Conservation (phyloP, 2,113 vertebrate genomes). For the Circaetus gallicus region DNA sequence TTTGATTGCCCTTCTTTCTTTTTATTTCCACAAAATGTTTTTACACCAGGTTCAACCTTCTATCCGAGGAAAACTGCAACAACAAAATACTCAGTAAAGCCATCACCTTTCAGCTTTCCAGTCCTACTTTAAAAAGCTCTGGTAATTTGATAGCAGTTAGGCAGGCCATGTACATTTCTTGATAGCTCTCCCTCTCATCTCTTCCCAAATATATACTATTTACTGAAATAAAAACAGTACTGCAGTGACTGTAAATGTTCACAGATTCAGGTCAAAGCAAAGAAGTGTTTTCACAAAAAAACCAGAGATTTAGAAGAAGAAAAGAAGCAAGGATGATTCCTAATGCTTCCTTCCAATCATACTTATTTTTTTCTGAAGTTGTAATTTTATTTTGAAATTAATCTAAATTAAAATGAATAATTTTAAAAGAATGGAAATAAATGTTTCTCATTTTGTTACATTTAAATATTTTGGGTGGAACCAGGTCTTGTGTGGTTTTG, state of each 20-base stretch:
- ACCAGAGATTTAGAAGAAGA: neutral
- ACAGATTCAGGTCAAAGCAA: neutral
- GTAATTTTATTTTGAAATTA: neutral
- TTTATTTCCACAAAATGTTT: neutral
- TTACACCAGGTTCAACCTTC: neutral
- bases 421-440: neutral
- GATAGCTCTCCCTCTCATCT: neutral
- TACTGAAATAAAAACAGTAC: neutral
- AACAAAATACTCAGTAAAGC: neutral
- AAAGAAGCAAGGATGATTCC: neutral
- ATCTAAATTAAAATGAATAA: neutral
- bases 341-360: neutral
- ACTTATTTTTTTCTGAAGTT: neutral
- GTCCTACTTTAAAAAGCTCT: neutral
- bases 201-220: neutral
- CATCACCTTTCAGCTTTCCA: neutral
- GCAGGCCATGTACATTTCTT: neutral
- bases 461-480: neutral
- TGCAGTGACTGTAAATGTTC: neutral
- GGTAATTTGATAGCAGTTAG: neutral
- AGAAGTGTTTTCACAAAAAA: neutral
- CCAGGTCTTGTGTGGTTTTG: accelerated
- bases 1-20: neutral
- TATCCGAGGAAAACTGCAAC: neutral
- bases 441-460: neutral